A percentile compares a stretch with the other conserved stretches of the same genome.
These are phyloP conservation scores for Pachyuromys duprasi DNA, from an alignment of 2,797 vertebrate genomes.

Conservation along the genomic window DNA sequence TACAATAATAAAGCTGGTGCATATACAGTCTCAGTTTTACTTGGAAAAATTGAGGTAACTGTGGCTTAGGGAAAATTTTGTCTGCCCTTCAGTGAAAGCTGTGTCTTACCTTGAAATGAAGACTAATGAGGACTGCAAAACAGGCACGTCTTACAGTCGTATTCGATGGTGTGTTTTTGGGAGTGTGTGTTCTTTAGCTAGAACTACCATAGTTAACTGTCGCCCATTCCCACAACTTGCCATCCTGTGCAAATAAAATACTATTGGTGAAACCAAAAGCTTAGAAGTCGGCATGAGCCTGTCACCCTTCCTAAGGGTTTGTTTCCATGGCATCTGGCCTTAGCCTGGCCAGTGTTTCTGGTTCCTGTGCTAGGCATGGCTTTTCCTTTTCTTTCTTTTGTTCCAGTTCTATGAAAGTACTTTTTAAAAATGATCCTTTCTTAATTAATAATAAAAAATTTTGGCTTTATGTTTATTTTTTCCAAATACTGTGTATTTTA, in stretches of 20 bases:
- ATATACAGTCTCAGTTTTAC: background rate
- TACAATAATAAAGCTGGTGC: background rate
- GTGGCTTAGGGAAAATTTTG: constrained; percentile 43
- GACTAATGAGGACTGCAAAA: background rate
- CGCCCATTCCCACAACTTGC: background rate
- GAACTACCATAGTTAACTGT: background rate
- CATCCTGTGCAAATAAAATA: background rate
- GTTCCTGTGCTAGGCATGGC: background rate
- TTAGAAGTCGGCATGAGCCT: background rate
- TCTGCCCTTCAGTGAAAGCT: constrained; percentile 6
- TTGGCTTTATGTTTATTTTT: constrained; percentile 53
- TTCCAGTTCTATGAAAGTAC: background rate
- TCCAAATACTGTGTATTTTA: background rate
- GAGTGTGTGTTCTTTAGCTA: background rate
- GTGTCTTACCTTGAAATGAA: background rate
- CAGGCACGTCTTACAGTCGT: background rate
- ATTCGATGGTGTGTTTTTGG: background rate
- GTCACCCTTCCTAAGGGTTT: background rate
- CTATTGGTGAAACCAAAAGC: background rate
- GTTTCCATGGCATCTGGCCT: background rate
- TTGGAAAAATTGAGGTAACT: background rate
- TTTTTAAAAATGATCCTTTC: constrained; percentile 41
- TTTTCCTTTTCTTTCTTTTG: constrained; percentile 63
- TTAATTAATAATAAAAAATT: constrained; percentile 19
- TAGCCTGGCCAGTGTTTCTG: background rate